These are phyloP conservation scores for Mamestra brassicae DNA, from an alignment of 2,888 invertebrate genomes.

Conservation along the genomic window DNA sequence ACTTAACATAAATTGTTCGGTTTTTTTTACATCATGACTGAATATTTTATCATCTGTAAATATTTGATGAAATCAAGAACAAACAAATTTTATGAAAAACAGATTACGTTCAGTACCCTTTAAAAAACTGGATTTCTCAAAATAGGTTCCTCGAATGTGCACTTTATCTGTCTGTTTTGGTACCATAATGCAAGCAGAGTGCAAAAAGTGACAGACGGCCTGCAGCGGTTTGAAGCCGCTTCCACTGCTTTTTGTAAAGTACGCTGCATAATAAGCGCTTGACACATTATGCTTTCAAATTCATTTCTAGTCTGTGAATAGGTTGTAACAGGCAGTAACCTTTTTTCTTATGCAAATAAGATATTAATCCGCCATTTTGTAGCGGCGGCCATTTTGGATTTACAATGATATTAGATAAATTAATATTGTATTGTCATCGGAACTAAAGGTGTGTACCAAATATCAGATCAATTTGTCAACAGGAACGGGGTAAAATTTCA, in stretches of 20 bases:
- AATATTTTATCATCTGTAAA: no score
- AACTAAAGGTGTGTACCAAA: no score
- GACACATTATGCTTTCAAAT: slow-evolving; percentile 4
- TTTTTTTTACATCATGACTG: no score
- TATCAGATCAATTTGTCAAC: no score
- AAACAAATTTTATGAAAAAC: background rate
- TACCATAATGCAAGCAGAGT: background rate
- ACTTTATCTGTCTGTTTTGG: background rate
- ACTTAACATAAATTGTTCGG: no score
- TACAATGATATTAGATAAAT: no score
- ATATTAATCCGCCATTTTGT: no score
- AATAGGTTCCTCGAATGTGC: background rate
- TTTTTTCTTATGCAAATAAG: background rate
- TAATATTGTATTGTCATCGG: no score
- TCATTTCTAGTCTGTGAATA: background rate
- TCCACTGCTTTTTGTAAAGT: slow-evolving; percentile 9
- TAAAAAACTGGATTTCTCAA: background rate
- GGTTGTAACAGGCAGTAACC: no score
- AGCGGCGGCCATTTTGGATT: no score
- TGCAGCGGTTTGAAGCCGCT: background rate
- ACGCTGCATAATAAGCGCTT: slow-evolving; percentile 8
- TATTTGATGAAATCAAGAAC: background rate
- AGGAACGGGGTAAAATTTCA: no score
- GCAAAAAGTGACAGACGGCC: slow-evolving; percentile 3
- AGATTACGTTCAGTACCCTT: background rate